Evolutionary conservation across 2,797 vertebrate genomes (phyloP).

Genomic region (Pangasius mekongensis): DNA sequence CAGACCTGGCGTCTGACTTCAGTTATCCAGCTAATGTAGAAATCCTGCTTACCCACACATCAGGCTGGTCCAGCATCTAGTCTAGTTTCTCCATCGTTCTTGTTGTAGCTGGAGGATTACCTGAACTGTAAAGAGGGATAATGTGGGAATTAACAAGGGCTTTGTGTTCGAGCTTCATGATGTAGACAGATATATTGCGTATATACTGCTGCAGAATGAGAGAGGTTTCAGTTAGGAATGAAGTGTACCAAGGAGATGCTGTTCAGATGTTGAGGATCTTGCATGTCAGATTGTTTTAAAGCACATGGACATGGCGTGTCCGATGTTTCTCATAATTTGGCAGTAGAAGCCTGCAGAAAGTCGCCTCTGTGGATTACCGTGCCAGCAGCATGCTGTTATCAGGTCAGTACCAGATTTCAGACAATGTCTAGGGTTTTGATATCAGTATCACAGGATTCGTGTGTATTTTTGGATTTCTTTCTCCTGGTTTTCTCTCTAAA

Average conservation of each 20-base stretch:
- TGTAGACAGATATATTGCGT: not conserved
- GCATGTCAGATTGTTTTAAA: not conserved
- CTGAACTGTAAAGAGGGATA: not conserved
- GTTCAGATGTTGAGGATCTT: too few species aligned
- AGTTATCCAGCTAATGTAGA: not conserved
- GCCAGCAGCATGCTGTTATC: not conserved
- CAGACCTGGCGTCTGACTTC: not conserved
- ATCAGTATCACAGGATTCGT: not conserved
- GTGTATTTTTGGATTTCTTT: not conserved
- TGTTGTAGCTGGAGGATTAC: not conserved
- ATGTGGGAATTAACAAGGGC: not conserved
- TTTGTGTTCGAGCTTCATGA: not conserved
- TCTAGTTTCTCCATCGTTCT: not conserved
- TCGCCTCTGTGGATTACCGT: not conserved
- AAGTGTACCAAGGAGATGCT: not conserved
- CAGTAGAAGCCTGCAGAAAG: not conserved
- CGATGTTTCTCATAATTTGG: not conserved
- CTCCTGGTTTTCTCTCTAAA: not conserved
- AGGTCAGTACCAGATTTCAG: not conserved
- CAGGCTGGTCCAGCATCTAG: not conserved
- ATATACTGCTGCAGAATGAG: not conserved
- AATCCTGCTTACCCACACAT: not conserved
- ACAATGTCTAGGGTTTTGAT: not conserved
- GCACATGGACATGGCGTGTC: not conserved
- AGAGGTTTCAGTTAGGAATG: not conserved